Percentiles rank a stretch among this genome's conserved stretches.
Conservation (phyloP, 2,113 vertebrate genomes). For the Pelvicachromis taeniatus region DNA sequence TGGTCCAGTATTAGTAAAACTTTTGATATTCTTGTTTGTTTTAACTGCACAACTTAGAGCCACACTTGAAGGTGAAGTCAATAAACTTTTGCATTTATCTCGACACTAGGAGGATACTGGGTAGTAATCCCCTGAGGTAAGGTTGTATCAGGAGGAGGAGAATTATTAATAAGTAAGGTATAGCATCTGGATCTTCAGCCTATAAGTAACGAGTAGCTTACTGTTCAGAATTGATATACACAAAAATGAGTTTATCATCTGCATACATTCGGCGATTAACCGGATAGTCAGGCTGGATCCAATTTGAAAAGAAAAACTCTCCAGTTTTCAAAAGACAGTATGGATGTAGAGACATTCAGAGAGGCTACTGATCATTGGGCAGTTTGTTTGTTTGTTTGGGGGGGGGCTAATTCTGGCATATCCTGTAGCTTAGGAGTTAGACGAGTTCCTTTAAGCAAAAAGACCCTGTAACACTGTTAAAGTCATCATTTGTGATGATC, state of each 20-base stretch:
- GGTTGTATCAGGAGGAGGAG: neutral
- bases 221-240: neutral
- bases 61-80: neutral
- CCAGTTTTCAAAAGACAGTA: neutral
- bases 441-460: neutral
- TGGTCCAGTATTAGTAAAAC: neutral
- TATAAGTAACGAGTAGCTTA: neutral
- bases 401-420: neutral
- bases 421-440: neutral
- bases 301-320: neutral
- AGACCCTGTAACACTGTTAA: fast-evolving
- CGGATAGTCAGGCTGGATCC: neutral
- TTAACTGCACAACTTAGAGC: neutral
- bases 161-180: neutral
- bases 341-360: neutral
- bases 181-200: neutral
- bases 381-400: neutral
- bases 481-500: neutral
- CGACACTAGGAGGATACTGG: neutral
- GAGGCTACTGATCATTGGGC: neutral
- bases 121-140: no score
- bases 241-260: neutral
- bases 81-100: neutral
- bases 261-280: neutral
- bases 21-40: neutral